Conservation (phyloP, 2,888 invertebrate species). For the Caradrina clavipalpis region DNA sequence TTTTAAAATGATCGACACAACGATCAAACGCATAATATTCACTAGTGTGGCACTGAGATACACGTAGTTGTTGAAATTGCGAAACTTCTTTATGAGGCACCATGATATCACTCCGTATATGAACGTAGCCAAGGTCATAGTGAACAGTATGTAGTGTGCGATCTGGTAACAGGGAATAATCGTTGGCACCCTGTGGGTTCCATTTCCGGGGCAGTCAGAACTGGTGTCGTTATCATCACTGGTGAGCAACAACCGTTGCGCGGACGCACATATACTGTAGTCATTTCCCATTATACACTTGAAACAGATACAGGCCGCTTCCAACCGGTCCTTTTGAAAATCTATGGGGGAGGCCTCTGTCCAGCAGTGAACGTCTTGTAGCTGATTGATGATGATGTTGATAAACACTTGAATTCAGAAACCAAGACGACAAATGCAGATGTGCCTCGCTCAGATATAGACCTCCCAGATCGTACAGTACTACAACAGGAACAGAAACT, state of each 20-base stretch:
- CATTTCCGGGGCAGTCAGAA: neutral
- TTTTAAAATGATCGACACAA: neutral
- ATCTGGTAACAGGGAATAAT: neutral
- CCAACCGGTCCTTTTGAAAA: too few relatives aligned
- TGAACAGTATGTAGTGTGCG: neutral
- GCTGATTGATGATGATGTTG: too few relatives aligned
- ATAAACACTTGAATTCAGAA: too few relatives aligned
- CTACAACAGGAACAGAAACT: neutral
- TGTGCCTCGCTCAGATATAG: neutral
- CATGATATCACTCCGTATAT: slow-evolving; percentile 34
- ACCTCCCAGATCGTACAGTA: neutral
- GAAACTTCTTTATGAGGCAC: slow-evolving; percentile 27
- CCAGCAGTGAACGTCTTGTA: too few relatives aligned
- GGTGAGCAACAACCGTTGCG: neutral
- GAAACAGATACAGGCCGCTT: too few relatives aligned
- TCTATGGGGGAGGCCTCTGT: too few relatives aligned
- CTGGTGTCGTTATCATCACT: neutral
- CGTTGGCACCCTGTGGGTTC: neutral
- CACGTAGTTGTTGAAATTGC: slow-evolving; percentile 30
- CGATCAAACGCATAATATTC: slow-evolving; percentile 23
- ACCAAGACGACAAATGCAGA: too few relatives aligned
- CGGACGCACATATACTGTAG: neutral
- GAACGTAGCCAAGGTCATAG: slow-evolving; percentile 17
- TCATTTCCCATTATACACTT: neutral
- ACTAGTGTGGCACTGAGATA: slow-evolving; percentile 17